A percentile compares a stretch with the other conserved stretches of the same genome.
Evolutionary conservation across 2,113 vertebrate species (phyloP).

Genomic region (Halichoerus grypus): DNA sequence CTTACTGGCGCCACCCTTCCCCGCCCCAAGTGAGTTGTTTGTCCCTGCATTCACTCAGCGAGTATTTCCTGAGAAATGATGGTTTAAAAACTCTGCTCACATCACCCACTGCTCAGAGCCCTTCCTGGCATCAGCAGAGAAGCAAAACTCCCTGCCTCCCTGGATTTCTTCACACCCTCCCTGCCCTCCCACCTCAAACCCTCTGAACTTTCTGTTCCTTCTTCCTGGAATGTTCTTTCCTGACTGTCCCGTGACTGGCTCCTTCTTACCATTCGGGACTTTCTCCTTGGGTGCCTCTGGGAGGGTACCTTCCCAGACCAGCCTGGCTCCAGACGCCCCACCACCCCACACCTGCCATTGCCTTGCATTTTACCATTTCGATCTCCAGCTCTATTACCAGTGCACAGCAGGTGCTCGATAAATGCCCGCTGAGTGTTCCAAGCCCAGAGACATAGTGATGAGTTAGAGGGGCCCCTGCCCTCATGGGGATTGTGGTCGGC

Average conservation of each 20-base stretch:
- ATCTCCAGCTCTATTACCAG: not conserved
- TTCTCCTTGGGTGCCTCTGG: not conserved
- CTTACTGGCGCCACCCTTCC: not conserved
- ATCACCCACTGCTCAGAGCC: not conserved
- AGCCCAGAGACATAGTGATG: not conserved
- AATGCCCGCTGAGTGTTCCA: not conserved
- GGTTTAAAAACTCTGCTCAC: not conserved
- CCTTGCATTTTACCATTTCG: not conserved
- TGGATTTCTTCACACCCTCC: too few species aligned
- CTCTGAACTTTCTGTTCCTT: not conserved
- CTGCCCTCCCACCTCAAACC: not conserved
- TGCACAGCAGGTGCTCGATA: not conserved
- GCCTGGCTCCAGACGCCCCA: not conserved
- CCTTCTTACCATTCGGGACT: not conserved
- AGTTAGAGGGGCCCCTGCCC: not conserved
- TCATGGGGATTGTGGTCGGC: rapidly evolving
- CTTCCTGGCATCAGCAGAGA: not conserved
- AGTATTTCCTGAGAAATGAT: constrained; percentile 47
- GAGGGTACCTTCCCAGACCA: not conserved
- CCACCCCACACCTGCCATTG: rapidly evolving
- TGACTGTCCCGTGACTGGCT: not conserved
- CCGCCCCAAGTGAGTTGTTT: not conserved
- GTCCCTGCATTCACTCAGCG: not conserved
- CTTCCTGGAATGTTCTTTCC: not conserved
- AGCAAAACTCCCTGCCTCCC: not conserved